phyloP scores from a whole-genome alignment of 2,113 vertebrate genomes.

The Osmerus mordax region DNA sequence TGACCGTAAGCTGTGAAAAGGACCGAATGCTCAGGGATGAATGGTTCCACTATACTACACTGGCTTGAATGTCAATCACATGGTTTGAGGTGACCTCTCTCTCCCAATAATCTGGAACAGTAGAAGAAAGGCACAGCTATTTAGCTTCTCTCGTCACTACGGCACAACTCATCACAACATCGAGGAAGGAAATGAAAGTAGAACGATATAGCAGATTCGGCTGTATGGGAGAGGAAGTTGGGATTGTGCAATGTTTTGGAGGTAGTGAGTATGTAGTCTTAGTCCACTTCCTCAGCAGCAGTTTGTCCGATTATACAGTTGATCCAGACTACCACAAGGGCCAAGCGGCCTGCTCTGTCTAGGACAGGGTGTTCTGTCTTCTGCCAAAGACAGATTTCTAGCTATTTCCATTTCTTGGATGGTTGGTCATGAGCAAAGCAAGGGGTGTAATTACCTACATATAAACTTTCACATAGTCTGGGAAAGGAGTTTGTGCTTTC shows the following conservation, averaged over 20 bases:
- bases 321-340: conserved; percentile 4
- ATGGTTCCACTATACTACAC: no score
- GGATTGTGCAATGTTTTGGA: neutral
- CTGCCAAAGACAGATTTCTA: conserved; percentile 36
- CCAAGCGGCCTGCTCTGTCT: conserved; percentile 23
- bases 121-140: neutral
- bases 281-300: neutral
- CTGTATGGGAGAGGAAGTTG: neutral
- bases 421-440: conserved; percentile 51
- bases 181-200: neutral
- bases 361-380: conserved; percentile 42
- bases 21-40: no score
- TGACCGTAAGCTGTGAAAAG: no score
- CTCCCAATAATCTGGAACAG: neutral
- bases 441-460: conserved; percentile 60
- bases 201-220: neutral
- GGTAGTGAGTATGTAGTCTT: neutral
- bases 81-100: neutral
- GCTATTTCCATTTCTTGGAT: conserved; percentile 50
- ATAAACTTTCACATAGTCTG: conserved; percentile 43
- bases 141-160: neutral
- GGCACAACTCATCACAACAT: neutral
- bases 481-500: conserved; percentile 38
- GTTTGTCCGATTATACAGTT: neutral
- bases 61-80: neutral